Base-by-base conservation (phyloP, 1,140 invertebrate species). In the Gryon sp. region DNA sequence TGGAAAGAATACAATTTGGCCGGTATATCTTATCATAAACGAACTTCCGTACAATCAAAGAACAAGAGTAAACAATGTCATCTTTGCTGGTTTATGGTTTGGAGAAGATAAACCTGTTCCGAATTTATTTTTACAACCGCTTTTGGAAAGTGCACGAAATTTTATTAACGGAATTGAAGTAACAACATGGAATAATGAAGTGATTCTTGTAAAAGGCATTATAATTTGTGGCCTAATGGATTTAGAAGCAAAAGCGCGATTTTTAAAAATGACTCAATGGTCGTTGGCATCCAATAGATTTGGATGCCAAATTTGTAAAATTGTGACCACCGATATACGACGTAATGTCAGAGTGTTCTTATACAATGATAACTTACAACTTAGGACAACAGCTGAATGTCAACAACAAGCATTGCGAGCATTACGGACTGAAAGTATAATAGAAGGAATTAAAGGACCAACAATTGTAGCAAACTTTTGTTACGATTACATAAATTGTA, bases 51-150 rank as follows among this genome's bases (percentile, higher is more conserved):
- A 65, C 18, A 30, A 20, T 18, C 4, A 45, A 4, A 18, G 79
- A 14, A 50, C 50, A 2, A 66, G 55, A 34, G 18, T 74, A 18
- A 76, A 76, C 38, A 81, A 79, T 41, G 12, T 68, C 4, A 53
- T 80, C 11, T 36, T 80, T 8, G 57, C 40, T 9, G 72, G 68
- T 1, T 6, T 80, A 16, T 80, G 79, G 76, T 78, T 76, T 63
- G 72, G 79, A 14, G 34, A 26, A 9, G 8, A 57, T 1, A 76
- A 78, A 59, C 52, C 68, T 7, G 2, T 28, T 32, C 12, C 59
- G 43, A 41, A 30, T 59, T 22, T 78, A 8, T 40, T 66, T 66
- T 7, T 60, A 30, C 6, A 34, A 53, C 36, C 5, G 1, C 22
- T 2, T 4, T 32, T 9, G 53, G 6, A 18, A 30, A 19, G 6